A percentile compares a stretch with the other conserved stretches of the same genome.
Evolutionary conservation across 2,888 invertebrate species (phyloP).

Genomic region (Patella ulyssiponensis): DNA sequence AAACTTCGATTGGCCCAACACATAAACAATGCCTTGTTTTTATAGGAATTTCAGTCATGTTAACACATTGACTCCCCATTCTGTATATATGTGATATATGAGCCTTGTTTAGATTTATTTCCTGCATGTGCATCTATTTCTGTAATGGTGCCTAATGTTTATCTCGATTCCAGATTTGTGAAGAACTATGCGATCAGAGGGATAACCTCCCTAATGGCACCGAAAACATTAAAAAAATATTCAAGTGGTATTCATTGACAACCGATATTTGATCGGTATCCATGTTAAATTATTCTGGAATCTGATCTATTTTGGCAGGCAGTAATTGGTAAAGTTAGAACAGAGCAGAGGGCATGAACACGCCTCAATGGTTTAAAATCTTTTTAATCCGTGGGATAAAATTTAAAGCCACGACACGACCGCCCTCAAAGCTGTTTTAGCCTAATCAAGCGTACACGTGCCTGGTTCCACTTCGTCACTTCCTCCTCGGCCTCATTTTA

Average conservation of each 20-base stretch:
- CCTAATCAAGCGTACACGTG: slow-evolving; percentile 25
- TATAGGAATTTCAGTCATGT: no score
- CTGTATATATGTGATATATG: no score
- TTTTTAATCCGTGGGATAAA: slow-evolving; percentile 10
- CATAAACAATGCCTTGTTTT: no score
- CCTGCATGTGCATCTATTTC: no score
- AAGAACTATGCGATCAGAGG: no score
- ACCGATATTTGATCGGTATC: background rate
- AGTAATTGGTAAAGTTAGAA: slow-evolving; percentile 9
- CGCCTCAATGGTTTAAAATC: background rate
- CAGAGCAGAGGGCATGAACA: background rate
- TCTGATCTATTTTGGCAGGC: no score
- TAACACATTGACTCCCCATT: no score
- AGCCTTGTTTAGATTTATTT: no score
- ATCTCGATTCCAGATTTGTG: no score
- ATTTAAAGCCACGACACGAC: slow-evolving; percentile 10
- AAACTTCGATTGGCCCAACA: no score
- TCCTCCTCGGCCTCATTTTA: slow-evolving; percentile 10
- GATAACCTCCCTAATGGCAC: no score
- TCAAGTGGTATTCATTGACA: slow-evolving; percentile 4
- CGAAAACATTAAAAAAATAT: background rate
- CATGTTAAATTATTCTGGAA: background rate
- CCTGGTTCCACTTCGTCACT: slow-evolving; percentile 15
- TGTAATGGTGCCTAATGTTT: no score
- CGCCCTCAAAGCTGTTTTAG: slow-evolving; percentile 24